Base-by-base conservation (phyloP, 2,888 invertebrate genomes). In the Hipparchia sbordonii region DNA sequence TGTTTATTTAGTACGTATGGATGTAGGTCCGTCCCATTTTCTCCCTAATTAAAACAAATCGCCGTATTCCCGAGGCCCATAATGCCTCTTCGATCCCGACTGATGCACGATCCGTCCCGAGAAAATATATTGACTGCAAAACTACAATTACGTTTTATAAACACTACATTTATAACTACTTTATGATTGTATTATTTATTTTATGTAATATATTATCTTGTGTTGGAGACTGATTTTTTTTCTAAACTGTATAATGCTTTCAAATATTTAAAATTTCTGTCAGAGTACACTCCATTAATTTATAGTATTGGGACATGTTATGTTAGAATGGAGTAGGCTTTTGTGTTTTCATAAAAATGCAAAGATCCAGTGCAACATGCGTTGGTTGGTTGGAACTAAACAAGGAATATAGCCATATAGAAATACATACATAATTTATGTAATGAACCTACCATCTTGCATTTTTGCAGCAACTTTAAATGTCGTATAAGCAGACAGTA, bases 101-200 rank as follows among this genome's bases (percentile, higher is more conserved):
- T 79, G 81, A 80, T 80, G 81, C 81, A 78, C 79, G 83, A 82
- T 86, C 88, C 85, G 82, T 85, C 83, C 81, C 82, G 83, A 85
- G 88, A 80, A 82, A 52, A 5, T 57, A 89, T 91, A 91, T 89
- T 88, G 84, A 81, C 91, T 91, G 91, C 92, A 92, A 92, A 93
- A 88, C 86, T 81, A 87, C 90, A 88, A 91, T 92, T 90, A 91
- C 88, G 85, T 91, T 92, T 91, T 92, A 92, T 92, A 93, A 93
- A 93, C 92, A 93, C 91, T 92, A 88, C 92, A 89, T 91, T 91
- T 90, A 91, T 91, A 90, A 92, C 91, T 90, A 91, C 90, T 92
- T 92, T 92, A 92, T 91, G 92, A 93, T 92, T 92, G 90, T 88
- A 90, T 92, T 92, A 93, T 93, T 93, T 92, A 93, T 93, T 93